These are phyloP conservation scores for Bubo blakistoni DNA, from an alignment of 2,113 vertebrate species.

Conservation along the genomic window DNA sequence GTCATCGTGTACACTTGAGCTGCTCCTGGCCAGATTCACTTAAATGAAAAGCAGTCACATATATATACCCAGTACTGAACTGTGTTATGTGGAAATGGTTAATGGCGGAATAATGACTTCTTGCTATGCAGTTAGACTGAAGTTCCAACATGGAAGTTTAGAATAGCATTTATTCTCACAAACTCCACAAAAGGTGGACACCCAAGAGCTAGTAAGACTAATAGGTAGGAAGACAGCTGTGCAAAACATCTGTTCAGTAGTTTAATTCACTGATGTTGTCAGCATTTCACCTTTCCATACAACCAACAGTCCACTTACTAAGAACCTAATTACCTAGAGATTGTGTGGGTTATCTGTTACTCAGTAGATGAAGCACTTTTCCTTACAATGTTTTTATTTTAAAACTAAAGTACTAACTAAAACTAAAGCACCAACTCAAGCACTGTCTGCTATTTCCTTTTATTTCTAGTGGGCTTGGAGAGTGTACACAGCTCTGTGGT, in stretches of 20 bases:
- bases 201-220: not conserved
- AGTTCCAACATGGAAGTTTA: not conserved
- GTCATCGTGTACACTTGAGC: not conserved
- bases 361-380: not conserved
- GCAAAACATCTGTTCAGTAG: not conserved
- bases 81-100: not conserved
- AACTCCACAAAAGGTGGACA: not conserved
- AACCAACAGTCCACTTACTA: not conserved
- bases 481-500: not conserved
- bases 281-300: not conserved
- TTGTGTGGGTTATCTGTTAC: not conserved
- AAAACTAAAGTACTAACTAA: not conserved
- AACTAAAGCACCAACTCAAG: not conserved
- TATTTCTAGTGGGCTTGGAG: not conserved
- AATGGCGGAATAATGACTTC: not conserved
- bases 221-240: not conserved
- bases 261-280: not conserved
- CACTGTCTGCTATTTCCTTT: not conserved
- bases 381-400: not conserved
- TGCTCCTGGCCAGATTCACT: not conserved
- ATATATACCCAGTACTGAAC: not conserved
- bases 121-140: not conserved
- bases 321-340: not conserved
- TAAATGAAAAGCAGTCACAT: not conserved
- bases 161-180: not conserved